These are phyloP conservation scores for Mercenaria mercenaria DNA, from an alignment of 1,140 invertebrate species.

Conservation along the genomic window DNA sequence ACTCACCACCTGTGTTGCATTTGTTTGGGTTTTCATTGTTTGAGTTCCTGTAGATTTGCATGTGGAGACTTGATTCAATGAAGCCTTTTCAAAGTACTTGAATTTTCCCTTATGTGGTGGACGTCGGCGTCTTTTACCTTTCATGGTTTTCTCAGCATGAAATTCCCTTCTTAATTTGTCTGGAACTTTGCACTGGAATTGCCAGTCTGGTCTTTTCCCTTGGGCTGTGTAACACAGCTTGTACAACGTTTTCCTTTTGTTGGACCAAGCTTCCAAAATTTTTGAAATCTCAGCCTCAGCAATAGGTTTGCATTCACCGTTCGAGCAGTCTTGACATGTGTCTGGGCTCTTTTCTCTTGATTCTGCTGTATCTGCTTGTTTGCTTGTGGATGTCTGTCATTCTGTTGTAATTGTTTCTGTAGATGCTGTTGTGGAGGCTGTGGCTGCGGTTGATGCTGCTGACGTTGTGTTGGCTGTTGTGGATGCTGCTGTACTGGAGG, in stretches of 20 bases:
- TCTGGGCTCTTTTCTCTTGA: not conserved
- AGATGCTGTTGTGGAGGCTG: not conserved
- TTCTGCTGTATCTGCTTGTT: not conserved
- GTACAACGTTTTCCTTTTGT: not conserved
- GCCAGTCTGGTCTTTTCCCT: not conserved
- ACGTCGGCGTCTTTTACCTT: constrained; percentile 36
- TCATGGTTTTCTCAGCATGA: constrained; percentile 46
- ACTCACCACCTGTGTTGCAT: not conserved
- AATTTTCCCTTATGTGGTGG: not conserved
- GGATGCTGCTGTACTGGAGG: not conserved
- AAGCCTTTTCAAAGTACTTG: not conserved
- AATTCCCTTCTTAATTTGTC: not conserved
- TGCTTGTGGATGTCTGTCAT: not conserved
- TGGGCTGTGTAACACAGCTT: not conserved
- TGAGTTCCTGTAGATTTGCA: too few relatives aligned
- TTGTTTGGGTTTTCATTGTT: too few relatives aligned
- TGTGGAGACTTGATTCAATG: too few relatives aligned
- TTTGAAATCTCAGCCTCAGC: not conserved
- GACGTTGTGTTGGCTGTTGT: not conserved
- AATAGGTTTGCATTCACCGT: not conserved
- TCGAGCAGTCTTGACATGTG: not conserved
- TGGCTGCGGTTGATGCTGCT: not conserved
- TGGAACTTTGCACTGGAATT: constrained; percentile 35
- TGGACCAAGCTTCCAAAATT: not conserved
- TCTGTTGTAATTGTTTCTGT: not conserved